phyloP scores from a whole-genome alignment of 2,113 vertebrate genomes.

The Ellobius talpinus region DNA sequence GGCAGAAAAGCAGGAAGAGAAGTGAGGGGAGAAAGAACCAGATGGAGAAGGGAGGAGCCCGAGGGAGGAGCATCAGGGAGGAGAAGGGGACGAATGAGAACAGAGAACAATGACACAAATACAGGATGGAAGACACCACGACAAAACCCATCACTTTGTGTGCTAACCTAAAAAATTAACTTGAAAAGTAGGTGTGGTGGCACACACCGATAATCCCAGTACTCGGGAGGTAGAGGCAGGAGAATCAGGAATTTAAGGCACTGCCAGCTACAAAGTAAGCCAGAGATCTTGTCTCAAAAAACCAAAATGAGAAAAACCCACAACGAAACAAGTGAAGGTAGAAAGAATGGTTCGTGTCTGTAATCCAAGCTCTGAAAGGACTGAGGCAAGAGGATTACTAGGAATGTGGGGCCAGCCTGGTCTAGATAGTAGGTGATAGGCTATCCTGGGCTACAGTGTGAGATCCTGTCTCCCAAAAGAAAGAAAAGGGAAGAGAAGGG shows the following conservation, averaged over 20 bases:
- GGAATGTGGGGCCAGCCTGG: not conserved
- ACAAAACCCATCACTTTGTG: not conserved
- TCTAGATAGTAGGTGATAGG: not conserved
- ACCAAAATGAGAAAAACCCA: not conserved
- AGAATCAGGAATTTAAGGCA: not conserved
- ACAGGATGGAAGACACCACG: not conserved
- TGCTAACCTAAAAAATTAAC: not conserved
- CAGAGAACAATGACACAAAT: not conserved
- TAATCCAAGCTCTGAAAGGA: not conserved
- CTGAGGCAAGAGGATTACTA: not conserved
- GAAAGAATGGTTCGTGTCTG: not conserved
- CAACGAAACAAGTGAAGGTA: not conserved
- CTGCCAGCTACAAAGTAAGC: not conserved
- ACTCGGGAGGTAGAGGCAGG: not conserved
- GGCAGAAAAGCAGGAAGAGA: no score
- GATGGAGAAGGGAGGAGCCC: not conserved
- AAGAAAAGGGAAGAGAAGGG: not conserved
- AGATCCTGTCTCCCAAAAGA: not conserved
- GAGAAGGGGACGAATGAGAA: no score
- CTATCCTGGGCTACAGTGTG: not conserved
- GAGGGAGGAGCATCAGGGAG: no score
- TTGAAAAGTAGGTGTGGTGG: not conserved
- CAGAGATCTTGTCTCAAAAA: not conserved
- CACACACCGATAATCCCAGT: not conserved
- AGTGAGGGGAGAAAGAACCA: not conserved